phyloP scores from a whole-genome alignment of 2,113 vertebrate species.

The Alces alces region DNA sequence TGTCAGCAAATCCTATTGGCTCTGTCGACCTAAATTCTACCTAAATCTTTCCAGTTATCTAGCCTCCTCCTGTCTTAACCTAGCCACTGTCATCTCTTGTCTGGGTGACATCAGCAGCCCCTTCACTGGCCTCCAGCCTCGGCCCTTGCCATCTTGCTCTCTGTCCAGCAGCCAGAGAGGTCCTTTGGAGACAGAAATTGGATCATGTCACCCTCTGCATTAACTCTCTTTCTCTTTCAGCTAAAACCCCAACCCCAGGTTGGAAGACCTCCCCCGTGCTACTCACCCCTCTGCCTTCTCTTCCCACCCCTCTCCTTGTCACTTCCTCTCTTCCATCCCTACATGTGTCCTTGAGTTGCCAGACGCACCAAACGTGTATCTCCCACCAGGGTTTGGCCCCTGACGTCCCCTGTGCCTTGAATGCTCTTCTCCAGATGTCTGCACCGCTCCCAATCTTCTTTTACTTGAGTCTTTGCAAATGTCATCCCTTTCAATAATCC shows the following conservation, averaged over 20 bases:
- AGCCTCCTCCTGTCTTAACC: not conserved
- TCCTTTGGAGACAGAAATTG: not conserved
- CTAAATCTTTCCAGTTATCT: not conserved
- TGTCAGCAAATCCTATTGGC: not conserved
- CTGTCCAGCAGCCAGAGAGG: too few relatives aligned
- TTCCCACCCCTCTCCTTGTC: not conserved
- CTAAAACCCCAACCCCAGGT: not conserved
- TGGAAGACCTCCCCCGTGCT: rapidly evolving
- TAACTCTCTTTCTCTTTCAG: not conserved
- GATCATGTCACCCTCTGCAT: rapidly evolving
- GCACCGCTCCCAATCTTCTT: not conserved
- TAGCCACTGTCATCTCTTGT: not conserved
- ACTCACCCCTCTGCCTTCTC: not conserved
- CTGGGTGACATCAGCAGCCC: not conserved
- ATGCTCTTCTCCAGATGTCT: not conserved
- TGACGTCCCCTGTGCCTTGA: not conserved
- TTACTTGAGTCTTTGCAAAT: not conserved
- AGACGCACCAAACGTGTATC: rapidly evolving
- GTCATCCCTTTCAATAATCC: not conserved
- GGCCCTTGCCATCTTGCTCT: not conserved
- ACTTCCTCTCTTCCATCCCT: not conserved
- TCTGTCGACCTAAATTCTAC: not conserved
- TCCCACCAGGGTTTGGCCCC: not conserved
- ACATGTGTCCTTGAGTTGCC: not conserved
- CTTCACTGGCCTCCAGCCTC: not conserved